Conservation (phyloP, 2,113 vertebrate genomes). For the Phylloscopus whistleri region DNA sequence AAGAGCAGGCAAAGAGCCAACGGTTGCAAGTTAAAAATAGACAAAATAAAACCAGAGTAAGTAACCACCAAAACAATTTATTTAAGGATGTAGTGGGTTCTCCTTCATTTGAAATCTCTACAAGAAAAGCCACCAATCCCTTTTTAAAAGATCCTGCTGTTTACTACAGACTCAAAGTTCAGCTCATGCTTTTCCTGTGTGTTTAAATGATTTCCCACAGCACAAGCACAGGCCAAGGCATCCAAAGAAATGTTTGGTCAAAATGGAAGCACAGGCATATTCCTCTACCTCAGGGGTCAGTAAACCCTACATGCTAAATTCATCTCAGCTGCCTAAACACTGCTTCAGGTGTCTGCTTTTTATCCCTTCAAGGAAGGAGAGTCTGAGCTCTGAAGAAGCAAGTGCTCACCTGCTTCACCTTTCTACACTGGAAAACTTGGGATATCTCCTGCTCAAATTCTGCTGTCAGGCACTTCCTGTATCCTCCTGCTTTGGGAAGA, state of each 20-base stretch:
- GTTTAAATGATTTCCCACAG: conserved; percentile 32
- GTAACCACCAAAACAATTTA: conserved; percentile 63
- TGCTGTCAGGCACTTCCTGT: background rate
- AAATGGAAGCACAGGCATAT: background rate
- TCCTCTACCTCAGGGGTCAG: background rate
- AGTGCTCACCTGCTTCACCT: background rate
- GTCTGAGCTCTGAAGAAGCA: background rate
- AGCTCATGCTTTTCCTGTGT: background rate
- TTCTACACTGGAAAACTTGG: background rate
- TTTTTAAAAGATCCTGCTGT: conserved; percentile 29
- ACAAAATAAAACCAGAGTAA: conserved; percentile 56
- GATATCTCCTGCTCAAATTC: background rate
- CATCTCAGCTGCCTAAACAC: background rate
- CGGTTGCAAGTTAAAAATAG: conserved; percentile 45
- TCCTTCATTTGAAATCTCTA: conserved; percentile 55
- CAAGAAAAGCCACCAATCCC: conserved; percentile 44
- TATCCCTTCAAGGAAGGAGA: background rate
- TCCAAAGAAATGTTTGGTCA: background rate
- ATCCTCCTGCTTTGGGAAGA: background rate
- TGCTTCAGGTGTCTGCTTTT: background rate
- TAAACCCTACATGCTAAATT: background rate
- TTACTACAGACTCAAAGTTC: conserved; percentile 46
- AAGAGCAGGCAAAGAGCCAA: conserved; percentile 38
- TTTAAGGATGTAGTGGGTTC: conserved; percentile 65
- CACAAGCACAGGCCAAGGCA: background rate